Evolutionary conservation across 2,797 vertebrate species (phyloP).

Genomic region (Oceanodroma leucorhoa): DNA sequence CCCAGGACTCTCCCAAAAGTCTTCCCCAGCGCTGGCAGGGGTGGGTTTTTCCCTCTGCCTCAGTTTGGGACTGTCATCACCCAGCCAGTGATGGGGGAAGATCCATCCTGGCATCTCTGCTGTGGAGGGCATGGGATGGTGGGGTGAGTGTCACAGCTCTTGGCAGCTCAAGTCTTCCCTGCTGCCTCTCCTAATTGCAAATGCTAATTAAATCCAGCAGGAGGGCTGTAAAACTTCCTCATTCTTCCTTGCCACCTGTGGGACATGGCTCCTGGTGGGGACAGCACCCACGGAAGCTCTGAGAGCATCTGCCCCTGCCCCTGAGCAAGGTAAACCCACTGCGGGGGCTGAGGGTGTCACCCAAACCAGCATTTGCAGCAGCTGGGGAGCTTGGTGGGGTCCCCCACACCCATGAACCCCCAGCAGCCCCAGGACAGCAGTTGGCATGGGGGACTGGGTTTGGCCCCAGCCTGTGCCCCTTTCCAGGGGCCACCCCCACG

Average conservation of each 20-base stretch:
- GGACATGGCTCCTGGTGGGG: no score
- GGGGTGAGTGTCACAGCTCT: background rate
- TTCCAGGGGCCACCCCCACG: background rate
- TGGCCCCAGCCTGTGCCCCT: background rate
- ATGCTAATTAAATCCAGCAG: no score
- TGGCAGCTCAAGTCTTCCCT: background rate
- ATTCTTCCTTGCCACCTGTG: no score
- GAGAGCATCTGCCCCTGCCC: background rate
- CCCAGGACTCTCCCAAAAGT: no score
- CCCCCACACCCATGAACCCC: no score
- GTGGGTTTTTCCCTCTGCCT: background rate
- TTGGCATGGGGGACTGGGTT: accelerated
- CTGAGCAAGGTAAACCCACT: background rate
- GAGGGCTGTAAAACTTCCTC: no score
- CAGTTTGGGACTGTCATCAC: accelerated
- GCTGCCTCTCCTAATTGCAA: background rate
- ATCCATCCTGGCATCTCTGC: background rate
- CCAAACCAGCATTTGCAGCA: background rate
- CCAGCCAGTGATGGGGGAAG: accelerated
- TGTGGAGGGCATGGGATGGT: background rate
- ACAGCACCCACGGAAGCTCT: no score
- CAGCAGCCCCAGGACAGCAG: background rate
- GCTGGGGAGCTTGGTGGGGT: no score
- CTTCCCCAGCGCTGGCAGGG: background rate
- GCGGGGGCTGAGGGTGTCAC: background rate